A percentile compares a stretch with the other conserved stretches of the same genome.
Evolutionary conservation across 2,797 vertebrate species (phyloP).

Genomic region (Oophaga sylvatica): DNA sequence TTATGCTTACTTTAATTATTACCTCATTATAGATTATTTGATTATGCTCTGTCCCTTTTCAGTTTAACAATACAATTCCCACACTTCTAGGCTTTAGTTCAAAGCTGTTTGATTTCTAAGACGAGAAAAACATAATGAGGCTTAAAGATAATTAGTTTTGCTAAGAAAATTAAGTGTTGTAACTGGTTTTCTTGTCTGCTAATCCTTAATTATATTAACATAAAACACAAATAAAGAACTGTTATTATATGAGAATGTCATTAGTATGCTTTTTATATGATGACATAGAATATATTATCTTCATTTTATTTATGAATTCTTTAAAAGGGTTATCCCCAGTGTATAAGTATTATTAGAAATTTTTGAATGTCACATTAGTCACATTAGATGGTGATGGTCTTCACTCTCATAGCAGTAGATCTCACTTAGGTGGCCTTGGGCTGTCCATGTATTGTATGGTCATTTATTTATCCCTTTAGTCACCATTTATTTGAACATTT

Average conservation of each 20-base stretch:
- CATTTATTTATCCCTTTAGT: no score
- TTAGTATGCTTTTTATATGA: slow-evolving; percentile 10
- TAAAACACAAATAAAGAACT: slow-evolving; percentile 73
- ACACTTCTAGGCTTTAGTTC: slow-evolving; percentile 3
- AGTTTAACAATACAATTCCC: slow-evolving; percentile 3
- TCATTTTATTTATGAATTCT: background rate
- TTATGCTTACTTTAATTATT: slow-evolving; percentile 24
- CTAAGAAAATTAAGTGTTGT: slow-evolving; percentile 65
- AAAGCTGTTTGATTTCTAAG: slow-evolving; percentile 36
- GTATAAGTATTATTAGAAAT: no score
- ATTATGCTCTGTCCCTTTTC: slow-evolving; percentile 12
- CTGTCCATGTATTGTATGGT: no score
- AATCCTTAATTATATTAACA: slow-evolving; percentile 79
- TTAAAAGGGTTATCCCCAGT: background rate
- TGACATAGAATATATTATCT: background rate
- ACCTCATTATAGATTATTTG: slow-evolving; percentile 31
- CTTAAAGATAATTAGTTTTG: slow-evolving; percentile 78
- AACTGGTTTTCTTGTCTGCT: slow-evolving; percentile 75
- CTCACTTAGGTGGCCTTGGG: no score
- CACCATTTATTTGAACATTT: no score
- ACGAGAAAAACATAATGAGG: slow-evolving; percentile 69
- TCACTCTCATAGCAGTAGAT: no score
- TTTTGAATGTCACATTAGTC: no score
- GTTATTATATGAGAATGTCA: slow-evolving; percentile 58
- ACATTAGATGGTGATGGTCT: no score